A percentile compares a stretch with the other conserved stretches of the same genome.
Evolutionary conservation across 2,797 vertebrate genomes (phyloP).

Genomic region (Danio jaintianensis): DNA sequence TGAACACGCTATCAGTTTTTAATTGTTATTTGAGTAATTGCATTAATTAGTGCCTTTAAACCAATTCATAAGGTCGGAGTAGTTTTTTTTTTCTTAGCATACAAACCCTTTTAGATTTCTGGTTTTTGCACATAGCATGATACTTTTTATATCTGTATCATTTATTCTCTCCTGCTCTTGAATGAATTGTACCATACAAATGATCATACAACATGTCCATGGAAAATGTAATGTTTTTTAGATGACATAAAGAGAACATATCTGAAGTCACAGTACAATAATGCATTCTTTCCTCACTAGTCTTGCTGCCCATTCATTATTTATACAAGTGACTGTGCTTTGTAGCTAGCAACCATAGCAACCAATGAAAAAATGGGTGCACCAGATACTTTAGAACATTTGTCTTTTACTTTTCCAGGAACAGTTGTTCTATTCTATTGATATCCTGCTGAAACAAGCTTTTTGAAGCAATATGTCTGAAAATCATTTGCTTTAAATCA

Average conservation of each 20-base stretch:
- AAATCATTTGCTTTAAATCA: neutral
- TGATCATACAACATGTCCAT: slow-evolving; percentile 5
- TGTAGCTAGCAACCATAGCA: neutral
- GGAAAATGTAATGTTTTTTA: slow-evolving; percentile 17
- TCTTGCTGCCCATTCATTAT: slow-evolving; percentile 13
- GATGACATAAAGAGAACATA: slow-evolving; percentile 17
- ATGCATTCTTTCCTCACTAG: neutral
- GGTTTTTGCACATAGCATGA: neutral
- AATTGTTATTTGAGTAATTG: neutral
- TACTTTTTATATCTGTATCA: neutral
- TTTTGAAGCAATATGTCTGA: neutral
- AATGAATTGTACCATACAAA: neutral
- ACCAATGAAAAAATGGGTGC: neutral
- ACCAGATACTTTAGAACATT: neutral
- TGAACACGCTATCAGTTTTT: neutral
- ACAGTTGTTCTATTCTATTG: neutral
- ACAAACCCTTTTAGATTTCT: slow-evolving; percentile 1
- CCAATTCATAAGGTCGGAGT: neutral
- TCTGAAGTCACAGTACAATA: slow-evolving; percentile 1
- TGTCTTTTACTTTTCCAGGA: neutral
- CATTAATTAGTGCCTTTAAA: neutral
- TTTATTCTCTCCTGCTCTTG: neutral
- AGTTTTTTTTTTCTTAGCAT: slow-evolving; percentile 7
- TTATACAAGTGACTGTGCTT: slow-evolving; percentile 10
- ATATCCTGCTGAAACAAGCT: neutral